Conservation (phyloP, 2,113 vertebrate species). For the Onychostoma macrolepis region DNA sequence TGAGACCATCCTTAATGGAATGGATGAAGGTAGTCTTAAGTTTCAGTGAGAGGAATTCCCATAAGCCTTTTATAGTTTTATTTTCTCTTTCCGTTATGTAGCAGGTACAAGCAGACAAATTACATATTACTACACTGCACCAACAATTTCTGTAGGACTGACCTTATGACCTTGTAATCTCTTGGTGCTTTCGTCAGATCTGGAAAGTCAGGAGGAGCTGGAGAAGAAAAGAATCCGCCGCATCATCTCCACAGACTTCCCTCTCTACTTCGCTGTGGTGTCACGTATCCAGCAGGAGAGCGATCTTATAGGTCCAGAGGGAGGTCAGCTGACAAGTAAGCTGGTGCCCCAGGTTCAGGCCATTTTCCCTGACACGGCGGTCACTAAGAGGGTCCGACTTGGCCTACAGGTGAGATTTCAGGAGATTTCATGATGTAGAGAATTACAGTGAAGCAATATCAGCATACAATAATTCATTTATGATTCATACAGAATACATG, state of each 20-base stretch:
- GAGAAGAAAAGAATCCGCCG: constrained; percentile 93
- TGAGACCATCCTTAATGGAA: constrained; percentile 91
- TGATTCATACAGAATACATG: background rate
- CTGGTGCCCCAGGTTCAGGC: constrained; percentile 91
- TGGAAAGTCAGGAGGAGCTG: constrained; percentile 92
- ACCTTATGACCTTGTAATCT: background rate
- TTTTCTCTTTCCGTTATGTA: background rate
- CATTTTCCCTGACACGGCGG: constrained; percentile 90
- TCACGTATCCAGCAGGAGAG: constrained; percentile 94
- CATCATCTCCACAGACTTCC: constrained; percentile 96
- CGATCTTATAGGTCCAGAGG: constrained; percentile 91
- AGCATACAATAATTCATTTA: background rate
- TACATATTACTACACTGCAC: background rate
- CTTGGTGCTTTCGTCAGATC: constrained; percentile 72
- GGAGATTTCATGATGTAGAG: constrained; percentile 4
- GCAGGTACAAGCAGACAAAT: background rate
- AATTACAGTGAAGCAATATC: background rate
- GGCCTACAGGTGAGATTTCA: constrained; percentile 86
- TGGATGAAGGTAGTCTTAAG: constrained; percentile 89
- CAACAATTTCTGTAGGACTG: background rate
- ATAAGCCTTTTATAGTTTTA: background rate
- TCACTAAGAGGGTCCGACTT: constrained; percentile 92
- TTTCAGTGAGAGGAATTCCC: background rate
- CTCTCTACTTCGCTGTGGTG: constrained; percentile 96
- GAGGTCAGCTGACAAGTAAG: constrained; percentile 84